These are phyloP conservation scores for Heteronetta atricapilla DNA, from an alignment of 2,113 vertebrate species.

Conservation along the genomic window DNA sequence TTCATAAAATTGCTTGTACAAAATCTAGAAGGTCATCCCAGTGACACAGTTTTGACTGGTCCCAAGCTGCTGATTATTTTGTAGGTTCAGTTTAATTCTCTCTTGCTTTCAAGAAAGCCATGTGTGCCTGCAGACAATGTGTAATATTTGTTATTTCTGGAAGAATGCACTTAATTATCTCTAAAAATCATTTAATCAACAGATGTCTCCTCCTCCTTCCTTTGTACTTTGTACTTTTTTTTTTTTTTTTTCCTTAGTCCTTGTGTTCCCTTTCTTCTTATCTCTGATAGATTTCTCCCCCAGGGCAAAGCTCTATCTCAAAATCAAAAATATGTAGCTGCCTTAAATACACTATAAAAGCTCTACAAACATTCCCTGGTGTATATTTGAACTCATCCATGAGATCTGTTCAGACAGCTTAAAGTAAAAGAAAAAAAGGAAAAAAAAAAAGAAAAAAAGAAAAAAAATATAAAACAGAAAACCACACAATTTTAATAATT, in stretches of 20 bases:
- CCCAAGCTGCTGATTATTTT: conserved; percentile 68
- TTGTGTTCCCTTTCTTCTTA: conserved; percentile 69
- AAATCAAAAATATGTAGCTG: conserved; percentile 44
- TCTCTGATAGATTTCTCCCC: conserved; percentile 72
- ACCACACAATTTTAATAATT: conserved; percentile 28
- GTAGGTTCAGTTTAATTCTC: conserved; percentile 62
- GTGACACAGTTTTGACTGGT: conserved; percentile 45
- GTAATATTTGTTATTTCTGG: conserved; percentile 79
- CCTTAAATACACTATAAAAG: conserved; percentile 65
- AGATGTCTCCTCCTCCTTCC: conserved; percentile 76
- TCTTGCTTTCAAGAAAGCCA: conserved; percentile 73
- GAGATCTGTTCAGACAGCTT: conserved; percentile 31
- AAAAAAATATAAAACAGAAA: background rate
- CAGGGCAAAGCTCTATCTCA: conserved; percentile 64
- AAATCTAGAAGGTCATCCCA: conserved; percentile 37
- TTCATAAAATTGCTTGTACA: background rate
- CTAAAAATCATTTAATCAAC: conserved; percentile 80
- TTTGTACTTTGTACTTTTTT: conserved; percentile 50
- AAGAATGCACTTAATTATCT: conserved; percentile 82
- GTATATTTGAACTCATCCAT: conserved; percentile 39
- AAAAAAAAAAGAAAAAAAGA: background rate
- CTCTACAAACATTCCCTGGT: conserved; percentile 52
- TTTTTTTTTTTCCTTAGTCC: conserved; percentile 35
- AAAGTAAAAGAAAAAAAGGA: background rate
- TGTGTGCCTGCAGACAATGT: conserved; percentile 71